Evolutionary conservation across 2,113 vertebrate genomes (phyloP).

Genomic region (Craseonycteris thonglongyai): DNA sequence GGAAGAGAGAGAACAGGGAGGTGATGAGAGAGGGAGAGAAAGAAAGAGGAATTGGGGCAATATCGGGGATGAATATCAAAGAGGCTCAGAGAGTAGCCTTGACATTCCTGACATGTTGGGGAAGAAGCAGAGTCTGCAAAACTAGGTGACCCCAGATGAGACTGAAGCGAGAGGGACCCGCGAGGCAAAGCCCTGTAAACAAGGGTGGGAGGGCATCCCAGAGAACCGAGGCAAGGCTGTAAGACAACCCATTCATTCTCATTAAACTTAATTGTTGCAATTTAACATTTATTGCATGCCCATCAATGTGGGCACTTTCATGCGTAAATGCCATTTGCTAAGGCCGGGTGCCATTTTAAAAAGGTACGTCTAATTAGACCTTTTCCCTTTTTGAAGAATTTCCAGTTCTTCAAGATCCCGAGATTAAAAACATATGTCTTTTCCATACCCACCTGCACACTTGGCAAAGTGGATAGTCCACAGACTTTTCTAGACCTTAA

Average conservation of each 20-base stretch:
- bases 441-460: not conserved
- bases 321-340: constrained; percentile 4
- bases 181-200: not conserved
- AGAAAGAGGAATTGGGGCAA: not conserved
- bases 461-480: not conserved
- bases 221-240: not conserved
- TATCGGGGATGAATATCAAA: not conserved
- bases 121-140: not conserved
- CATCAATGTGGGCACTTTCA: not conserved
- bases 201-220: not conserved
- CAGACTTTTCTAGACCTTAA: constrained; percentile 31
- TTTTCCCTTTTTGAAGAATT: not conserved
- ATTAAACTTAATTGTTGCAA: constrained; percentile 22
- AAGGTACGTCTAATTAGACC: not conserved
- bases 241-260: constrained; percentile 4
- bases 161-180: not conserved
- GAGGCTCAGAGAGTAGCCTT: not conserved
- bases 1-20: not conserved
- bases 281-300: constrained; percentile 21
- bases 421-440: not conserved
- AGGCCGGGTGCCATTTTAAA: not conserved
- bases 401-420: not conserved
- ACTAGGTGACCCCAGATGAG: not conserved
- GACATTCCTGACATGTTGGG: not conserved
- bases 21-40: not conserved